Percentiles rank a stretch among this genome's conserved stretches.
These are phyloP conservation scores for Harlomillsia oculata DNA, from an alignment of 1,140 invertebrate species.

Conservation along the genomic window DNA sequence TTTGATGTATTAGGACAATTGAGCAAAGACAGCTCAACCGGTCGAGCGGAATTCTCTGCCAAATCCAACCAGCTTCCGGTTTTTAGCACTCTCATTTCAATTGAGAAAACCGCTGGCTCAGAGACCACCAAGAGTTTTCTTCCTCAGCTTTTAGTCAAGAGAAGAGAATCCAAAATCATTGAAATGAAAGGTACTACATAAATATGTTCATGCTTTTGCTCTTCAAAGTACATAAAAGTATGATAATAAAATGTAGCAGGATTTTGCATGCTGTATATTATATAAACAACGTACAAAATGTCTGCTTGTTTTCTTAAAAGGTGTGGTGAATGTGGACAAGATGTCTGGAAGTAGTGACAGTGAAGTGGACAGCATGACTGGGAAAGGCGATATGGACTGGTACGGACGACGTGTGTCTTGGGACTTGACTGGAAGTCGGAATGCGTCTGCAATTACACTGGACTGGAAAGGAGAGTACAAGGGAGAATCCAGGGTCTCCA, in stretches of 20 bases:
- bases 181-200: too few relatives aligned
- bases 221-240: too few relatives aligned
- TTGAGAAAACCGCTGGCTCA: slow-evolving; percentile 8
- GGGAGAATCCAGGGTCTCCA: neutral
- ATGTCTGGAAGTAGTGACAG: neutral
- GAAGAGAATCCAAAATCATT: too few relatives aligned
- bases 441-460: slow-evolving; percentile 8
- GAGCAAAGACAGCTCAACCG: slow-evolving; percentile 13
- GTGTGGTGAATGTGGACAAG: neutral
- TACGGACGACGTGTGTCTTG: neutral
- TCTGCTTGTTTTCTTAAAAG: neutral
- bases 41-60: neutral
- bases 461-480: slow-evolving; percentile 7
- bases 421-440: slow-evolving; percentile 7
- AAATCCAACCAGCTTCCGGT: neutral
- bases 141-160: too few relatives aligned
- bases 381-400: slow-evolving; percentile 1
- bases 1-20: slow-evolving; percentile 8
- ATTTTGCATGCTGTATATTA: neutral
- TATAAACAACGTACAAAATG: too few relatives aligned
- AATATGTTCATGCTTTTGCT: too few relatives aligned
- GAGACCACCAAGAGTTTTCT: too few relatives aligned
- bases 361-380: neutral
- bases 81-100: neutral
- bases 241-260: too few relatives aligned